A percentile compares a stretch with the other conserved stretches of the same genome.
Evolutionary conservation across 1,140 invertebrate genomes (phyloP).

Genomic region (Zaprionus kolodkinae): DNA sequence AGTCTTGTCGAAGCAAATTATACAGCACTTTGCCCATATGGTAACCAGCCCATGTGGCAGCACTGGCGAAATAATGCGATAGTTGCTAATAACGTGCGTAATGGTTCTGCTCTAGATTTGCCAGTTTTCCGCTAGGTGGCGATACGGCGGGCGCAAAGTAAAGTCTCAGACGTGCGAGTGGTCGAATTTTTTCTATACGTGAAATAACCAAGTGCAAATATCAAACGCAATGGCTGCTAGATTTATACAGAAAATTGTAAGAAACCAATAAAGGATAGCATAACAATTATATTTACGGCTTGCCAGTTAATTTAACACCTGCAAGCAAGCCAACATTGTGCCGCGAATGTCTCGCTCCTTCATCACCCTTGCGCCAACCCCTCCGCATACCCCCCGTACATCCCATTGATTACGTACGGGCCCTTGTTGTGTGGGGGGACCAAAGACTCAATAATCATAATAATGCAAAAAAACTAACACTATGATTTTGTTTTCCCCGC

Average conservation of each 20-base stretch:
- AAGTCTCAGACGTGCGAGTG: slow-evolving; percentile 60
- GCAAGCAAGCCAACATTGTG: slow-evolving; percentile 32
- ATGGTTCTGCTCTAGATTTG: slow-evolving; percentile 45
- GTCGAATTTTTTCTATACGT: slow-evolving; percentile 65
- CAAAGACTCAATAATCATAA: slow-evolving; percentile 24
- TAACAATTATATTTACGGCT: slow-evolving; percentile 22
- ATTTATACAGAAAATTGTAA: slow-evolving; percentile 84
- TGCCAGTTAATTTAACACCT: slow-evolving; percentile 5
- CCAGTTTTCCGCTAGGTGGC: slow-evolving; percentile 77
- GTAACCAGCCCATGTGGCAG: slow-evolving; percentile 5
- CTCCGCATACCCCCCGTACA: background rate
- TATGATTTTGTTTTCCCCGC: slow-evolving; percentile 59
- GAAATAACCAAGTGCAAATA: slow-evolving; percentile 69
- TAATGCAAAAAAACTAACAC: slow-evolving; percentile 58
- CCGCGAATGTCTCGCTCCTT: slow-evolving; percentile 30
- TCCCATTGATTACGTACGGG: slow-evolving; percentile 67
- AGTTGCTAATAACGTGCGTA: slow-evolving; percentile 27
- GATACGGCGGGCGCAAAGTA: slow-evolving; percentile 70
- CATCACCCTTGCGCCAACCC: slow-evolving; percentile 8
- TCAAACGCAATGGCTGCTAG: slow-evolving; percentile 78
- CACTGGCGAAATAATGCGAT: slow-evolving; percentile 28
- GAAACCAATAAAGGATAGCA: slow-evolving; percentile 46
- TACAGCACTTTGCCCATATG: slow-evolving; percentile 9
- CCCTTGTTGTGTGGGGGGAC: slow-evolving; percentile 16
- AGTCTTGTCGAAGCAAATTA: background rate